A percentile compares a stretch with the other conserved stretches of the same genome.
Conservation (phyloP, 2,113 vertebrate genomes). For the Ciconia stormi region DNA sequence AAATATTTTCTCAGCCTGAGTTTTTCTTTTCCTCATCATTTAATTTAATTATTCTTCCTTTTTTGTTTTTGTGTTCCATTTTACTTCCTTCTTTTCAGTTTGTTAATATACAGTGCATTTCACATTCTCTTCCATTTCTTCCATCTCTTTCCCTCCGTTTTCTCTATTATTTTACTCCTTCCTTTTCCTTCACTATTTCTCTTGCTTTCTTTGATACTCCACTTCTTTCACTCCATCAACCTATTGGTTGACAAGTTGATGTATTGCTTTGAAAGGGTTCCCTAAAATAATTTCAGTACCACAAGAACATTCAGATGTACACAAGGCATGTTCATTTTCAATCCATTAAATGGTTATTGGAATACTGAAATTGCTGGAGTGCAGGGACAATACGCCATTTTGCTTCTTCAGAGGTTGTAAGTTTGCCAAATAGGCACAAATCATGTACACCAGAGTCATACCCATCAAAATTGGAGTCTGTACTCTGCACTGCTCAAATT, state of each 20-base stretch:
- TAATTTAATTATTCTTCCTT: not conserved
- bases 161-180: not conserved
- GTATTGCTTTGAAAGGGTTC: not conserved
- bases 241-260: not conserved
- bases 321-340: not conserved
- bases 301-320: not conserved
- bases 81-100: not conserved
- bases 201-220: not conserved
- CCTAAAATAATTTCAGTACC: not conserved
- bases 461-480: not conserved
- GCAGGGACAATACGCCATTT: not conserved
- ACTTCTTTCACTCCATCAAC: not conserved
- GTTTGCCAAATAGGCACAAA: not conserved
- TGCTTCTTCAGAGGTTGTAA: not conserved
- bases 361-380: not conserved
- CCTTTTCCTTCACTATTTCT: not conserved
- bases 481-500: conserved; percentile 20
- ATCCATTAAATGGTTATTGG: not conserved
- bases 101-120: not conserved
- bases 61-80: not conserved
- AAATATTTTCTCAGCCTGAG: not conserved
- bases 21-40: not conserved
- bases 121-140: not conserved
- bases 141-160: not conserved
- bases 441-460: not conserved